Conservation (phyloP, 2,113 vertebrate genomes). For the Albula glossodonta region DNA sequence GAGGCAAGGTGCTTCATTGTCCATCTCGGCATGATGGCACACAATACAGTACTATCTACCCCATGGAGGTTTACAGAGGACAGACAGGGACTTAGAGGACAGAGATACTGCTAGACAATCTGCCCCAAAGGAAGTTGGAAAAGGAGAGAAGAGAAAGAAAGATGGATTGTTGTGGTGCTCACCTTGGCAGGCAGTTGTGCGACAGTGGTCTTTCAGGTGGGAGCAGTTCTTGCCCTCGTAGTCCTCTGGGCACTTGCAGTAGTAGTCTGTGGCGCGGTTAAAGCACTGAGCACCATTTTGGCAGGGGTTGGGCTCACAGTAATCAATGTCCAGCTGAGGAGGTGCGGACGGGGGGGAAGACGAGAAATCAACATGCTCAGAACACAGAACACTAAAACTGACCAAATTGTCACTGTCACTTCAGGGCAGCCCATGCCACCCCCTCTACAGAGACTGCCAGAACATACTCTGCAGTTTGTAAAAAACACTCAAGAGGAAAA, state of each 20-base stretch:
- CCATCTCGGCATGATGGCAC: neutral
- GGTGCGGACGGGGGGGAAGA: conserved; percentile 1
- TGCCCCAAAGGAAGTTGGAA: neutral
- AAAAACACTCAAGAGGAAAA: neutral
- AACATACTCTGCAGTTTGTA: neutral
- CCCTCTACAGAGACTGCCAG: neutral
- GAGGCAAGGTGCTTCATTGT: conserved; percentile 5
- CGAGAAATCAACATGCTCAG: neutral
- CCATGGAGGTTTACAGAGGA: conserved; percentile 5
- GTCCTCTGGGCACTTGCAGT: conserved; percentile 85
- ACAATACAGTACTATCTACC: neutral
- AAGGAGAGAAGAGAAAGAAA: neutral
- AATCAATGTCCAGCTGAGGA: conserved; percentile 82
- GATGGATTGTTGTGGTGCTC: neutral
- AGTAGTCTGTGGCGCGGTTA: conserved; percentile 83
- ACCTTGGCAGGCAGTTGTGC: conserved; percentile 86
- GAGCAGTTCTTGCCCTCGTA: conserved; percentile 90
- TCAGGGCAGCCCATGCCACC: neutral
- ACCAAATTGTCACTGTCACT: neutral
- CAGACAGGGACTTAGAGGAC: neutral
- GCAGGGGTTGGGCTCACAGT: conserved; percentile 82
- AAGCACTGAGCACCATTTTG: conserved; percentile 83
- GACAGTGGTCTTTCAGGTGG: conserved; percentile 85
- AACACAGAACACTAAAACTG: neutral
- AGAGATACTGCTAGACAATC: neutral